A percentile compares a stretch with the other conserved stretches of the same genome.
Conservation (phyloP, 2,113 vertebrate species). For the Suricata suricatta region DNA sequence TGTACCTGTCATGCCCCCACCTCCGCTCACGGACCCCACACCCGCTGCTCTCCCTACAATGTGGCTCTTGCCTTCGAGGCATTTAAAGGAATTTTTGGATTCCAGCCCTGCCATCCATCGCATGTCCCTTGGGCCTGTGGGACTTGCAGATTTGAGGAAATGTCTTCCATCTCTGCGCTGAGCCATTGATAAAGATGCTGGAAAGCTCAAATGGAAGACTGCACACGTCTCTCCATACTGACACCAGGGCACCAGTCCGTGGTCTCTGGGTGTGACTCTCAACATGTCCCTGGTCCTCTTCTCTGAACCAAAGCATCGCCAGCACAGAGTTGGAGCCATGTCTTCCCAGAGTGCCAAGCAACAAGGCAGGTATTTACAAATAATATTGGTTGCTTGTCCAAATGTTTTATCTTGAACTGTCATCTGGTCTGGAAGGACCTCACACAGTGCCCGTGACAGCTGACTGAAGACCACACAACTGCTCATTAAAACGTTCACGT, state of each 20-base stretch:
- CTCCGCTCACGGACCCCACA: fast-evolving
- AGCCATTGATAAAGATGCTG: not conserved
- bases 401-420: not conserved
- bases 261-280: no score
- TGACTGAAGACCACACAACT: not conserved
- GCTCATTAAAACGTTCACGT: not conserved
- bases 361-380: not conserved
- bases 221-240: fast-evolving
- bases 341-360: no score
- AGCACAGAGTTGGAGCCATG: not conserved
- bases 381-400: not conserved
- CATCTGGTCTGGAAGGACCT: not conserved
- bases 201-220: not conserved
- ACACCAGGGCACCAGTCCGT: no score
- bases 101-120: not conserved
- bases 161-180: not conserved
- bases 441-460: not conserved
- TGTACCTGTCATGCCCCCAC: no score
- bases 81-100: not conserved
- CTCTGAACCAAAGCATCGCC: not conserved
- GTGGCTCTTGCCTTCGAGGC: not conserved
- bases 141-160: not conserved
- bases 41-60: not conserved
- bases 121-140: not conserved
- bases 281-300: not conserved